phyloP scores from a whole-genome alignment of 1,140 invertebrate species.

The Rhopalosiphum maidis region DNA sequence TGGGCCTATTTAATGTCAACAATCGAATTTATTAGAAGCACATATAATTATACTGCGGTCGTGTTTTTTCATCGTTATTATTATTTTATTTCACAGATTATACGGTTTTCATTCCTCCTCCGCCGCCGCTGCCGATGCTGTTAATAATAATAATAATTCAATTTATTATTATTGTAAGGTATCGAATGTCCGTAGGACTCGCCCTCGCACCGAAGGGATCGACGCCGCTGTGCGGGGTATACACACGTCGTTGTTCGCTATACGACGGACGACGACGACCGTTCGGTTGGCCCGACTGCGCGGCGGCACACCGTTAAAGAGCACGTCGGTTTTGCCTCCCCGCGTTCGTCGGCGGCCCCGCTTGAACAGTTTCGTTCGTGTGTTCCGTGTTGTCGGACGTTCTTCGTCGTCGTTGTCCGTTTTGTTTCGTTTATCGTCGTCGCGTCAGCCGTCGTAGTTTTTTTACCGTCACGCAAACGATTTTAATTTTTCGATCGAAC shows the following conservation, averaged over 20 bases:
- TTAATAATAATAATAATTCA: conserved; percentile 11
- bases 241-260: not conserved
- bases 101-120: not conserved
- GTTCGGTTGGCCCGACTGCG: conserved; percentile 38
- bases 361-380: conserved; percentile 43
- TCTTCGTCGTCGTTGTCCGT: not conserved
- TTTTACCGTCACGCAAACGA: not conserved
- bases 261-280: not conserved
- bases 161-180: conserved; percentile 4
- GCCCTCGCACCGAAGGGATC: conserved; percentile 4
- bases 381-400: not conserved
- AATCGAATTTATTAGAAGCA: not conserved
- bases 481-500: not conserved
- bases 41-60: not conserved
- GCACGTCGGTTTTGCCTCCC: conserved; percentile 47
- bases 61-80: conserved; percentile 2
- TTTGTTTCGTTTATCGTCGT: not conserved
- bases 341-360: not conserved
- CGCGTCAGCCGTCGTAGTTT: not conserved
- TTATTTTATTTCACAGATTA: not conserved
- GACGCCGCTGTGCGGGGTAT: not conserved
- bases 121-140: not conserved
- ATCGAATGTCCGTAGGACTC: conserved; percentile 12
- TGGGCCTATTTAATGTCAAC: not conserved
- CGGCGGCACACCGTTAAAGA: conserved; percentile 23